A percentile compares a stretch with the other conserved stretches of the same genome.
These are phyloP conservation scores for Trichomalopsis sarcophagae DNA, from an alignment of 1,140 invertebrate genomes.

Conservation along the genomic window DNA sequence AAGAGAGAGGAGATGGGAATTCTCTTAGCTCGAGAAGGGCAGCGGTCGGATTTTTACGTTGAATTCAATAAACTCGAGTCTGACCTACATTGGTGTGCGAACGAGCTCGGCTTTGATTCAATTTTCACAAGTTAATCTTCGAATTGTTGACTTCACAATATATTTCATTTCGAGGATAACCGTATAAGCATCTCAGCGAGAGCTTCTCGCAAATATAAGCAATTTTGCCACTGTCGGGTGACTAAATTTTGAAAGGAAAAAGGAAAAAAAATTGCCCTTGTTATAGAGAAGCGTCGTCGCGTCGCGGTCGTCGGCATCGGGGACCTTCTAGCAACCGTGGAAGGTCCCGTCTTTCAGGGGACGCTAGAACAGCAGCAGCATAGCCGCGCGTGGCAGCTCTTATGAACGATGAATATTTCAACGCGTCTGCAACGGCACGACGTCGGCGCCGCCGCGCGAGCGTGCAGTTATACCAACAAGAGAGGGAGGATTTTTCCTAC, in stretches of 20 bases:
- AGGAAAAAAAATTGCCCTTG: constrained; percentile 17
- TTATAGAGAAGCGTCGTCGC: not conserved
- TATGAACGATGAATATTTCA: constrained; percentile 63
- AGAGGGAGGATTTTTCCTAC: not conserved
- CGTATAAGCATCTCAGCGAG: too few relatives aligned
- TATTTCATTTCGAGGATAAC: too few relatives aligned
- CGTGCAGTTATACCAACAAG: not conserved
- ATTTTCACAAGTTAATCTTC: not conserved
- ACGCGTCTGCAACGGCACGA: constrained; percentile 10
- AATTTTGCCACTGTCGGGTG: not conserved
- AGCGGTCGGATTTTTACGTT: not conserved
- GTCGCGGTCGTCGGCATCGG: not conserved
- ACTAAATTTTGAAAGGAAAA: not conserved
- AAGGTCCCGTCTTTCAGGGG: not conserved
- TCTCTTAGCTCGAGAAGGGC: not conserved
- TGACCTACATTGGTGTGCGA: not conserved
- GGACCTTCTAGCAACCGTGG: not conserved
- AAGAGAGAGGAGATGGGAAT: not conserved
- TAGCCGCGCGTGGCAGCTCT: constrained; percentile 31
- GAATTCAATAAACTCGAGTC: not conserved
- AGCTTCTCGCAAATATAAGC: too few relatives aligned
- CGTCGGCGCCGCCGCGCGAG: not conserved
- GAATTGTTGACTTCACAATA: too few relatives aligned
- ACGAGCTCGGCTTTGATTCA: not conserved
- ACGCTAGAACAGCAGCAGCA: not conserved